Percentiles rank a stretch among this genome's conserved stretches.
Conservation (phyloP, 2,113 vertebrate species). For the Dicerorhinus sumatrensis region DNA sequence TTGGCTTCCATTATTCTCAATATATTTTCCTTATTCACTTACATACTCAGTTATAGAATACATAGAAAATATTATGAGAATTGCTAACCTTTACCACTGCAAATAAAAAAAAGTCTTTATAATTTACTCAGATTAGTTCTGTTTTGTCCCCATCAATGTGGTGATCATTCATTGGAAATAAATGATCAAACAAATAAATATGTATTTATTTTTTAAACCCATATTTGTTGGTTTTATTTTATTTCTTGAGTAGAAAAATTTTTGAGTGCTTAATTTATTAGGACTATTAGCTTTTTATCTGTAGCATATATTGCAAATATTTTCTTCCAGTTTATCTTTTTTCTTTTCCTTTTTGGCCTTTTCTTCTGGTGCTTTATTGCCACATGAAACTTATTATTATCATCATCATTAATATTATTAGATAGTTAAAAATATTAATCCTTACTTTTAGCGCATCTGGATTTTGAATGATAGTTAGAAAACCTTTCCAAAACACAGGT, state of each 20-base stretch:
- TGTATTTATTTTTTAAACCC: not conserved
- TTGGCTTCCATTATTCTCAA: not conserved
- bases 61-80: not conserved
- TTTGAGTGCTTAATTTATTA: not conserved
- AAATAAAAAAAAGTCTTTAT: not conserved
- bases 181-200: not conserved
- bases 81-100: not conserved
- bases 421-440: not conserved
- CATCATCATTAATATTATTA: not conserved
- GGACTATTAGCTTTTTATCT: not conserved
- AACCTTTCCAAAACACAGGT: not conserved
- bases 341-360: not conserved
- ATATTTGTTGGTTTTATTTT: not conserved
- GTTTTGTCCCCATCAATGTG: not conserved
- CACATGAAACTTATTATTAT: not conserved
- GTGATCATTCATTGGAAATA: not conserved
- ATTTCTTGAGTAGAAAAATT: not conserved
- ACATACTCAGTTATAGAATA: not conserved
- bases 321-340: not conserved
- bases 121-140: not conserved
- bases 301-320: not conserved
- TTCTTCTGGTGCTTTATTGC: not conserved
- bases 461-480: not conserved
- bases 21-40: not conserved
- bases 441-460: not conserved